A percentile compares a stretch with the other conserved stretches of the same genome.
Evolutionary conservation across 2,797 vertebrate genomes (phyloP).

Genomic region (Cheirogaleus major): DNA sequence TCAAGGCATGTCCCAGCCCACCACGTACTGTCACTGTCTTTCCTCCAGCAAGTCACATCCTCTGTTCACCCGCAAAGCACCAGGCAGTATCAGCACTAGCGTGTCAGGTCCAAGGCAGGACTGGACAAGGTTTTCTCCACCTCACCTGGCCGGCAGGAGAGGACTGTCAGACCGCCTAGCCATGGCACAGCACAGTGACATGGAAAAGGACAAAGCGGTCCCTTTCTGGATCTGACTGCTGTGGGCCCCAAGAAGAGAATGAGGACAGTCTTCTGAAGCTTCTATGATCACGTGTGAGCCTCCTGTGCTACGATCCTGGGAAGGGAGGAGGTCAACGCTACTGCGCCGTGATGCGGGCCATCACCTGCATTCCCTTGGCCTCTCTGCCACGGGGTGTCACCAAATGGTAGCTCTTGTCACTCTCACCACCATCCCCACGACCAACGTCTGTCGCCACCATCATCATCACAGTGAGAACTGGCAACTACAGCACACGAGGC

Average conservation of each 20-base stretch:
- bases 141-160: neutral
- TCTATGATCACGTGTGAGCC: too few species aligned
- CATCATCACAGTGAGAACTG: neutral
- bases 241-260: neutral
- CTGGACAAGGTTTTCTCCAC: neutral
- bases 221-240: neutral
- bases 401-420: neutral
- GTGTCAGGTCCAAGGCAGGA: too few species aligned
- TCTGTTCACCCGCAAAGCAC: neutral
- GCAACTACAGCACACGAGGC: neutral
- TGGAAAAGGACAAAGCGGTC: neutral
- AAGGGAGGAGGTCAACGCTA: neutral
- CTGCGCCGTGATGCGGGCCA: accelerated
- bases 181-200: neutral
- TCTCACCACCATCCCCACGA: neutral
- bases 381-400: neutral
- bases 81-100: neutral
- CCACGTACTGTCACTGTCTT: accelerated
- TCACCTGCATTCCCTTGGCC: neutral
- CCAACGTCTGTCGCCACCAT: neutral
- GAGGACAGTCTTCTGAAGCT: neutral
- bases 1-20: too few species aligned
- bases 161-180: neutral
- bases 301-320: neutral
- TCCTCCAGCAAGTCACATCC: neutral